Evolutionary conservation across 2,113 vertebrate genomes (phyloP), one percentile per base, ranked within the genome.

Genomic region (Myiagra hebetior): DNA sequence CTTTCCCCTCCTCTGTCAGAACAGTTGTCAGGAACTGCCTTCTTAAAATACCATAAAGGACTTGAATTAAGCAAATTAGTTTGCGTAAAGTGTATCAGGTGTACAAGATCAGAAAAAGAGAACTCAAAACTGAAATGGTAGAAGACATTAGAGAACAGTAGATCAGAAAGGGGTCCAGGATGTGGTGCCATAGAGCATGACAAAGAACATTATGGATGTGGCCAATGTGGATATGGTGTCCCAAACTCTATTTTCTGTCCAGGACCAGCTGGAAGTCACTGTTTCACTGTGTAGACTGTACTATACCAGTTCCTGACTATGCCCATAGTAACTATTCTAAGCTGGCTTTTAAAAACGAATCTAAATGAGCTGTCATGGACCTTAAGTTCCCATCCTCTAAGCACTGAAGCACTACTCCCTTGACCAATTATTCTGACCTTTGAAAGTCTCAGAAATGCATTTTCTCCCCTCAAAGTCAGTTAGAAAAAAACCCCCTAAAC

Each of bases 401-500:
- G 31, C 37, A 79, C 37, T 41, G 28, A 69, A 86, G 28, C 5
- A 16, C 15, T 79, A 26, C 8, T 63, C 24, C 20, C 53, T 72
- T 62, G 20, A 42, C 27, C 23, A 67, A 53, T 76, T 74, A 69
- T 65, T 89, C 46, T 74, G 41, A 81, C 27, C 39, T 74, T 44
- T 62, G 35, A 80, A 96, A 84, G 57, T 53, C 8, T 92, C 26
- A 69, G 76, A 75, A 86, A 52, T 3, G 2, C 4, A 28, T 79
- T 68, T 91, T 35, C 24, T 72, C 7, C 6, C 13, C 21, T 57
- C 23, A 69, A 52, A 85, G 5, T 33, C 7, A 8, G 11, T 18
- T 60, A 49, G 21, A 0, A 46, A 62, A 49, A 74, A 46, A 63
- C 3, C 0, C 1, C 6, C 24, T n/a, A 33, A 67, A n/a, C 24